Evolutionary conservation across 2,113 vertebrate genomes (phyloP).

Genomic region (Piprites chloris): DNA sequence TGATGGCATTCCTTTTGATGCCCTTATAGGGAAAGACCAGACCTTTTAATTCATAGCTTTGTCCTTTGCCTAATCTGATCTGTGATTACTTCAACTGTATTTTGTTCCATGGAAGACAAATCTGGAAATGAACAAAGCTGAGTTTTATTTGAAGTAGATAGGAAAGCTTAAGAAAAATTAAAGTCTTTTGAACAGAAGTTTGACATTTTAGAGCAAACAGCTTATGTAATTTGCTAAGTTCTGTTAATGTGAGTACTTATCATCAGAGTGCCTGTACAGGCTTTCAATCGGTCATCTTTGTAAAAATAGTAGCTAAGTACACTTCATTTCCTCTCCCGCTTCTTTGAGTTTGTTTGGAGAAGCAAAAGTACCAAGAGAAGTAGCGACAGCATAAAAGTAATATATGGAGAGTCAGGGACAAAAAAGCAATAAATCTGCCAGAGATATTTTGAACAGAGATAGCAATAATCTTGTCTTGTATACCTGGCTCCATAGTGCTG

Average conservation of each 20-base stretch:
- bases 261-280: neutral
- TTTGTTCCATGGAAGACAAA: neutral
- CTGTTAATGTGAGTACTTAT: constrained; percentile 10
- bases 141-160: constrained; percentile 27
- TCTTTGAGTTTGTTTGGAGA: constrained; percentile 37
- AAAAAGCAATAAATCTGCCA: constrained; percentile 52
- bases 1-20: neutral
- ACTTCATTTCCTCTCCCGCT: neutral
- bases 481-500: constrained; percentile 28
- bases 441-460: constrained; percentile 38
- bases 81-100: neutral
- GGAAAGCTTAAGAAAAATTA: neutral
- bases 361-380: neutral
- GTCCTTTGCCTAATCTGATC: neutral
- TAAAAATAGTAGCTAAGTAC: neutral
- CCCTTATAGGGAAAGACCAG: neutral
- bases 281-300: constrained; percentile 20
- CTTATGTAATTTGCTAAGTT: constrained; percentile 29
- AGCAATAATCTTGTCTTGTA: constrained; percentile 57
- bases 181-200: neutral
- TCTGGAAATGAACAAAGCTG: constrained; percentile 10
- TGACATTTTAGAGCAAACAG: constrained; percentile 17
- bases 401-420: constrained; percentile 32
- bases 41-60: constrained; percentile 10
- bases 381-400: constrained; percentile 29